Base-by-base conservation (phyloP, 2,888 invertebrate genomes). In the Cataglyphis rosenhaueri region DNA sequence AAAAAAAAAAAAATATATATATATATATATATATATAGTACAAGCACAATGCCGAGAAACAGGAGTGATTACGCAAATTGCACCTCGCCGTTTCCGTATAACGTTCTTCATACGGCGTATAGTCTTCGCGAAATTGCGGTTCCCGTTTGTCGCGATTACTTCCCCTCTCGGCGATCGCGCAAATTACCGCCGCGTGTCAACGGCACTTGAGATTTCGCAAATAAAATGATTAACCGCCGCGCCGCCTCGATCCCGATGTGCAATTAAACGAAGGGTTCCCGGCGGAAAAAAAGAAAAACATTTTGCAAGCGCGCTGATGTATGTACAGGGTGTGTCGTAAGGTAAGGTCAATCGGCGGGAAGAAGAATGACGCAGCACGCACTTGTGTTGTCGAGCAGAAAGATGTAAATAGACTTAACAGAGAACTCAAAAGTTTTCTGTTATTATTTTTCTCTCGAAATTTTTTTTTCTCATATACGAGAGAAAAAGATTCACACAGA, bases 141-240 rank as follows among this genome's bases (percentile, higher is more conserved):
- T 75, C 65, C 75, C 75, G 76, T 65, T 66, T 41, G 32, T 48
- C 55, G 76, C 52, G 64, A 81, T 73, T 73, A 52, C n/a, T 52
- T n/a, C 52, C n/a, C 52, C 52, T n/a, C 48, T 8, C 48, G 48
- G n/a, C 18, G 5, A 15, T 5, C 44, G 18, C n/a, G 74, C 62
- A 74, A 62, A 52, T 81, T 64, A 64, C n/a, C 61, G 12, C 48
- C 35, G 62, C 48, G n/a, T 73, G 55, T 55, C 52, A 55, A 73
- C 38, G 70, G 62, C 68, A 82, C 62, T 79, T 70, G 57, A 79
- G 32, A 79, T 79, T 62, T 79, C 61, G 62, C 79, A 70, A 79
- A 79, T 79, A 79, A 79, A 68, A 79, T 64, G 83, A 83, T 79
- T 64, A 64, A 70, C 62, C 68, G 66, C 38, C 66, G 35, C 38